Evolutionary conservation across 2,797 vertebrate genomes (phyloP).

Genomic region (Sebastes miniatus): DNA sequence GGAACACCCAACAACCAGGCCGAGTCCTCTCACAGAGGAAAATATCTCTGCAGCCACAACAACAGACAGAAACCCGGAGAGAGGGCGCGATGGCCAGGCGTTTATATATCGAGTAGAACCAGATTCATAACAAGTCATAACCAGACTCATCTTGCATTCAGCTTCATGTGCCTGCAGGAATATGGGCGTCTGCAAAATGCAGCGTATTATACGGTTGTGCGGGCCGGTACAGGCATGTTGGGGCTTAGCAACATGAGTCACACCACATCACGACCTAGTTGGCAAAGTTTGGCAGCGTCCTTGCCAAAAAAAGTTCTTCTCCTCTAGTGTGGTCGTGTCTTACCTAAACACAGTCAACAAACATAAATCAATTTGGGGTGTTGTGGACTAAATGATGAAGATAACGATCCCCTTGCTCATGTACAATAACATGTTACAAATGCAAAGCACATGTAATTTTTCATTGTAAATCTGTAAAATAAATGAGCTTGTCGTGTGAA

Average conservation of each 20-base stretch:
- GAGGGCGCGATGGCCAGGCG: background rate
- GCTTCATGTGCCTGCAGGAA: conserved; percentile 56
- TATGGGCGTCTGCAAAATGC: conserved; percentile 53
- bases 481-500: background rate
- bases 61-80: conserved; percentile 19
- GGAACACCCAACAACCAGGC: conserved; percentile 47
- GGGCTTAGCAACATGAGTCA: conserved; percentile 2
- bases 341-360: background rate
- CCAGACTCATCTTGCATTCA: conserved; percentile 32
- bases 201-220: conserved; percentile 12
- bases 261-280: background rate
- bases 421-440: too few relatives aligned
- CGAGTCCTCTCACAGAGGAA: conserved; percentile 2
- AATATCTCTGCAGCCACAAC: conserved; percentile 44
- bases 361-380: background rate
- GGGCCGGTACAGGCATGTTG: conserved; percentile 55
- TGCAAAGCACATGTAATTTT: background rate
- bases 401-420: background rate
- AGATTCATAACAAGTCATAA: conserved; percentile 35
- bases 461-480: background rate
- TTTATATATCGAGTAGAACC: conserved; percentile 4
- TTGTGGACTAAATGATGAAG: background rate
- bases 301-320: background rate
- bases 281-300: background rate
- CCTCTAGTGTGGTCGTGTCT: background rate